Conservation (phyloP, 1,140 invertebrate species). For the Drosophila sulfurigaster region DNA sequence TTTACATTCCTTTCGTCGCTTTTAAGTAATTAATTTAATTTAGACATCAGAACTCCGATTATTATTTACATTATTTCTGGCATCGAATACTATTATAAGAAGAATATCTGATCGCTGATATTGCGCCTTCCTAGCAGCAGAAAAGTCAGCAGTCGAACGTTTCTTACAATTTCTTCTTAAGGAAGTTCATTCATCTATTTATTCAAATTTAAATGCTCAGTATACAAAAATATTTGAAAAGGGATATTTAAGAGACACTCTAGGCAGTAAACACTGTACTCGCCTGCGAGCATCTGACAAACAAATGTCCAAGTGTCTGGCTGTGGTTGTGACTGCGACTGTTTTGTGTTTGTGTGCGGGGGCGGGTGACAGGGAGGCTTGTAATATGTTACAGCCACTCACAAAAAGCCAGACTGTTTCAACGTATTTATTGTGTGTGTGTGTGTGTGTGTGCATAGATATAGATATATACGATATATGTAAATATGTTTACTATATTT, state of each 20-base stretch:
- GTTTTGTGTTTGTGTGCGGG: constrained; percentile 30
- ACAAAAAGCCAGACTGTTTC: constrained; percentile 54
- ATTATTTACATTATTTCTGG: too few relatives aligned
- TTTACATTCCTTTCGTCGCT: too few relatives aligned
- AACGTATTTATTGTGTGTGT: constrained; percentile 24
- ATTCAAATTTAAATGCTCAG: too few relatives aligned
- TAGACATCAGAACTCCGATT: too few relatives aligned
- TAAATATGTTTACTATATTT: constrained; percentile 16
- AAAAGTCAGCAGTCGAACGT: neutral
- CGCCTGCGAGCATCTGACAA: constrained; percentile 15
- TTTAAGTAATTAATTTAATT: too few relatives aligned
- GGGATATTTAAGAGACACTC: too few relatives aligned
- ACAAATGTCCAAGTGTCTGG: constrained; percentile 27
- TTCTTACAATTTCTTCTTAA: neutral
- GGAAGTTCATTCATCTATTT: too few relatives aligned
- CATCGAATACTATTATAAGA: too few relatives aligned
- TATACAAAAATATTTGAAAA: too few relatives aligned
- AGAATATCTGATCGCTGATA: neutral
- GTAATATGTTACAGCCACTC: constrained; percentile 70
- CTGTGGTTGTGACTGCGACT: constrained; percentile 4
- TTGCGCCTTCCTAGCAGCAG: neutral
- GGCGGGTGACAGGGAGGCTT: constrained; percentile 23
- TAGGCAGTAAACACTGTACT: constrained; percentile 25
- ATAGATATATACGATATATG: constrained; percentile 1
- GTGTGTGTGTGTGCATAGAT: neutral